phyloP scores from a whole-genome alignment of 2,797 vertebrate genomes.

The Miichthys miiuy region DNA sequence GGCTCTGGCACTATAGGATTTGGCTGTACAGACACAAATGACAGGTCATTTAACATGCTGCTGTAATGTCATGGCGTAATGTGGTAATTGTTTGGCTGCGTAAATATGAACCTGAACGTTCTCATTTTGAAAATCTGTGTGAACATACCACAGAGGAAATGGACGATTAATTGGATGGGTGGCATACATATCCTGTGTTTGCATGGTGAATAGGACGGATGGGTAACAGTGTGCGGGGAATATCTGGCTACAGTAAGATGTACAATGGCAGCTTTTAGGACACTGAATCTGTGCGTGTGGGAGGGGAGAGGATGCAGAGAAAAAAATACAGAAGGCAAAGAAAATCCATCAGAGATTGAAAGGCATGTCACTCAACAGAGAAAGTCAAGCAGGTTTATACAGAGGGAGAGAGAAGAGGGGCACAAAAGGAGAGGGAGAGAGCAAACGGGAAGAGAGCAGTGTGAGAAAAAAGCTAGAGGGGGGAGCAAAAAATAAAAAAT shows the following conservation, averaged over 20 bases:
- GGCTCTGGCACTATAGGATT: constrained; percentile 58
- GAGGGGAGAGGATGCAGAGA: background rate
- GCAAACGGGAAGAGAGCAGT: constrained; percentile 11
- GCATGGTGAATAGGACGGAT: constrained; percentile 41
- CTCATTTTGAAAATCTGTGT: constrained; percentile 57
- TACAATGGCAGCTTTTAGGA: constrained; percentile 51
- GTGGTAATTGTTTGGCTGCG: constrained; percentile 64
- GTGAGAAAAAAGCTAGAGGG: constrained; percentile 23
- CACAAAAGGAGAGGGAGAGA: constrained; percentile 3
- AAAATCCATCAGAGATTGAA: constrained; percentile 68
- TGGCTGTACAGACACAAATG: constrained; percentile 47
- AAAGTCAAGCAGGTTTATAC: constrained; percentile 54
- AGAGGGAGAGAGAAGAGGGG: constrained; percentile 26
- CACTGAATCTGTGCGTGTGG: constrained; percentile 46
- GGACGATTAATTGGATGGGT: constrained; percentile 62
- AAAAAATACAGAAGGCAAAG: constrained; percentile 49
- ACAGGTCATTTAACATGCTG: constrained; percentile 67
- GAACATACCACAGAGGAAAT: constrained; percentile 64
- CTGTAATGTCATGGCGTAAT: constrained; percentile 39
- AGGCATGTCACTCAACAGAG: constrained; percentile 62
- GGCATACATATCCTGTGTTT: constrained; percentile 49
- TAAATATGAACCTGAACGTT: constrained; percentile 63
- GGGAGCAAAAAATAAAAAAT: constrained; percentile 36
- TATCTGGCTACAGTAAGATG: constrained; percentile 50
- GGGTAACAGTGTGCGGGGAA: constrained; percentile 40